Percentiles rank a stretch among this genome's conserved stretches.
Evolutionary conservation across 1,140 invertebrate genomes (phyloP).

Genomic region (Semibalanus balanoides): DNA sequence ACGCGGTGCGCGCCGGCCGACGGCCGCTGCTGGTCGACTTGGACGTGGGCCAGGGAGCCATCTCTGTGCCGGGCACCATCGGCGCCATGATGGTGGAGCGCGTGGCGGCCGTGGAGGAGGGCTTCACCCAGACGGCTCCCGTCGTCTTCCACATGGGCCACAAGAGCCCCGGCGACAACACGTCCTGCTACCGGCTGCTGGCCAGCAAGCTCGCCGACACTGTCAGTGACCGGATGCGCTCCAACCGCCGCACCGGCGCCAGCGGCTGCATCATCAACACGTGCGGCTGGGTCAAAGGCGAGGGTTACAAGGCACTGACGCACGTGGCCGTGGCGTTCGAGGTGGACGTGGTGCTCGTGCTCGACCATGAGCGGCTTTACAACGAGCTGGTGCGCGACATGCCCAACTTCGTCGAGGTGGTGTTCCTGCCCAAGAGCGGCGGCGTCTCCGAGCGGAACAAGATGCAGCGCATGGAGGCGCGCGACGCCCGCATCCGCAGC

Average conservation of each 20-base stretch:
- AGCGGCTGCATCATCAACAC: conserved; percentile 98
- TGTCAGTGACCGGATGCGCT: conserved; percentile 66
- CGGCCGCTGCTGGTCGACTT: conserved; percentile 81
- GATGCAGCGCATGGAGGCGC: conserved; percentile 49
- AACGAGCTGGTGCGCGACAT: conserved; percentile 87
- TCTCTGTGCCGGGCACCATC: conserved; percentile 82
- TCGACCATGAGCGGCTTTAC: conserved; percentile 92
- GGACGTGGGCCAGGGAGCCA: conserved; percentile 88
- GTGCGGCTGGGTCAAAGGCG: conserved; percentile 89
- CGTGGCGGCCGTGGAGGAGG: conserved; percentile 79
- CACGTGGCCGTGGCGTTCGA: conserved; percentile 86
- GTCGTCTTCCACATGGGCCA: conserved; percentile 91
- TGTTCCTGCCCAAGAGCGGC: conserved; percentile 89
- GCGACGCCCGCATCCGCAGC: conserved; percentile 69
- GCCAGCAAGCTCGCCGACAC: conserved; percentile 71
- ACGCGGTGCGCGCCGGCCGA: conserved; percentile 62
- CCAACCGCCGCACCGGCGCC: conserved; percentile 61
- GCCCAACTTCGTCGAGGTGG: conserved; percentile 81
- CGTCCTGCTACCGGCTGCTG: conserved; percentile 71
- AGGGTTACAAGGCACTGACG: conserved; percentile 64
- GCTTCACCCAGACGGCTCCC: conserved; percentile 79
- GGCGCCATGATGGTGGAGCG: conserved; percentile 79
- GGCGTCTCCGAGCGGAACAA: conserved; percentile 79
- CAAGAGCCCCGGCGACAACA: conserved; percentile 57
- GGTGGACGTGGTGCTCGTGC: conserved; percentile 85